Evolutionary conservation across 2,888 invertebrate genomes (phyloP).

Genomic region (Idaea aversata): DNA sequence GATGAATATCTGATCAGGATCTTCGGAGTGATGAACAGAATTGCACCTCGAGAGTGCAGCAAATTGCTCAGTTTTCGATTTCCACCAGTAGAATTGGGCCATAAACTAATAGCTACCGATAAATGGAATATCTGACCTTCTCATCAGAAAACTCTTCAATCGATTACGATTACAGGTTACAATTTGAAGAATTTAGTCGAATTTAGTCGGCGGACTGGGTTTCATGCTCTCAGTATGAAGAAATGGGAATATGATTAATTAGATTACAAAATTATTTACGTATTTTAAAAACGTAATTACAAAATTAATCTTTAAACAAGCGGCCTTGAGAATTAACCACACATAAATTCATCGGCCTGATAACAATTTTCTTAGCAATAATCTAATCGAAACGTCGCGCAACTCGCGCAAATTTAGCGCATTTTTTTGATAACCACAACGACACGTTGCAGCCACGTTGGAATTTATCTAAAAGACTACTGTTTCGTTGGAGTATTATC

Average conservation of each 20-base stretch:
- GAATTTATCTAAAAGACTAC: neutral
- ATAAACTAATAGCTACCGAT: too few relatives aligned
- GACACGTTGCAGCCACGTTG: neutral
- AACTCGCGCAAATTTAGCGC: neutral
- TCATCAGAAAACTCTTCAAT: too few relatives aligned
- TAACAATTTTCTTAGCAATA: neutral
- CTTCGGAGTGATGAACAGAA: too few relatives aligned
- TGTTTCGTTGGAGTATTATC: neutral
- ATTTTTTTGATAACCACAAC: neutral
- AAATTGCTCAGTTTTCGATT: too few relatives aligned
- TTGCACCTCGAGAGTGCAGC: too few relatives aligned
- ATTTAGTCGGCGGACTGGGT: too few relatives aligned
- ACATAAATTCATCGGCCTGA: neutral
- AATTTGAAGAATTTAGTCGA: too few relatives aligned
- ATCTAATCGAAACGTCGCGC: neutral
- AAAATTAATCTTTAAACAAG: neutral
- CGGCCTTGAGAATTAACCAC: neutral
- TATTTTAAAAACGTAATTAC: neutral
- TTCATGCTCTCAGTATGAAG: too few relatives aligned
- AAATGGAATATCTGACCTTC: too few relatives aligned
- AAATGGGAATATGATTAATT: neutral
- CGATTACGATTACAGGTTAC: too few relatives aligned
- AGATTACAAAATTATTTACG: neutral
- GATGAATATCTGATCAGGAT: too few relatives aligned
- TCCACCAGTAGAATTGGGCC: too few relatives aligned